Conservation (phyloP, 1,140 invertebrate species). For the Drosophila carrolli region DNA sequence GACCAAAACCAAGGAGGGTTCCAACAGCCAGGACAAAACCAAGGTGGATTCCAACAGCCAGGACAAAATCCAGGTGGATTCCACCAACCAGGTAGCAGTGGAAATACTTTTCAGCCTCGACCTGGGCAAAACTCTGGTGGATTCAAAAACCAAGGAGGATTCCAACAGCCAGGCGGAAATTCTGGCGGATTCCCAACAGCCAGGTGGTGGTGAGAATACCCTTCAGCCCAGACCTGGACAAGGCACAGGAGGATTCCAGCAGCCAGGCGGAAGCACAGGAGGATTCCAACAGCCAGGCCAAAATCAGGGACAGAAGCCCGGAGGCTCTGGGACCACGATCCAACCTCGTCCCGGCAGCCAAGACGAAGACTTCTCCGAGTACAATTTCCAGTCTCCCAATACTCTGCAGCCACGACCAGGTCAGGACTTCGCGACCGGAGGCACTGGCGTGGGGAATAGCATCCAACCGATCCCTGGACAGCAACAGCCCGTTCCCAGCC, state of each 20-base stretch:
- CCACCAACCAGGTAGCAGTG: background rate
- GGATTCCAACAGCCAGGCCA: background rate
- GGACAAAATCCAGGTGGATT: slow-evolving; percentile 3
- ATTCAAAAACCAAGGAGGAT: background rate
- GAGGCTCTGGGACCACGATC: slow-evolving; percentile 6
- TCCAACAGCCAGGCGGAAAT: background rate
- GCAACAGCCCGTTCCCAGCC: slow-evolving; percentile 1
- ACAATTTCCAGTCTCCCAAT: slow-evolving; percentile 26
- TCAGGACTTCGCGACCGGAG: background rate
- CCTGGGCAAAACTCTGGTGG: background rate
- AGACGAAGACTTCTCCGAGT: slow-evolving; percentile 2
- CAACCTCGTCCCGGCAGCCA: slow-evolving; percentile 46
- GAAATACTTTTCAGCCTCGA: slow-evolving; percentile 6
- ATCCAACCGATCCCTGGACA: slow-evolving; percentile 22
- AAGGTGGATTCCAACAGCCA: slow-evolving; percentile 11
- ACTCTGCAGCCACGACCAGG: slow-evolving; percentile 43
- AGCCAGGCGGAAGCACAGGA: background rate
- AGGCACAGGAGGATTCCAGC: background rate
- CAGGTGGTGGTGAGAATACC: background rate
- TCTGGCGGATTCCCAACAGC: background rate
- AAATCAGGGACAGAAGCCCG: background rate
- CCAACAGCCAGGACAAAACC: too few species aligned
- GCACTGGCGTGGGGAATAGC: background rate
- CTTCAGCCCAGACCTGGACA: background rate
- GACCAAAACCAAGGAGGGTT: too few species aligned